Conservation (phyloP, 2,113 vertebrate genomes). For the Tragulus kanchil region DNA sequence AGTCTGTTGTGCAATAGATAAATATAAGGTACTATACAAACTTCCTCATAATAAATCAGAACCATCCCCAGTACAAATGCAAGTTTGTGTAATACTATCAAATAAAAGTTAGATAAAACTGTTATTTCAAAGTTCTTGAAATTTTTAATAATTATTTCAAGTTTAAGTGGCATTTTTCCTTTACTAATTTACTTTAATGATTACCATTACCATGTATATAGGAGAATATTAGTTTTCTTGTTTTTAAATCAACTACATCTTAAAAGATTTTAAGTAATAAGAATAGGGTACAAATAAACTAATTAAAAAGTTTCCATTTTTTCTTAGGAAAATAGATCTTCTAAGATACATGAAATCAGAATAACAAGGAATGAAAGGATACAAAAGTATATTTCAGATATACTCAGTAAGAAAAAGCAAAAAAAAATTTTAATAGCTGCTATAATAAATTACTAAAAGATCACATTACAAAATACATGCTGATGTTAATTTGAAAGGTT, state of each 20-base stretch:
- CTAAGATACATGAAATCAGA: background rate
- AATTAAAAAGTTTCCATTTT: background rate
- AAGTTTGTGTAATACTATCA: background rate
- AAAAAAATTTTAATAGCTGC: background rate
- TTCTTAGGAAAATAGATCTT: background rate
- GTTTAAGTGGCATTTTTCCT: background rate
- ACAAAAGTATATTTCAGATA: background rate
- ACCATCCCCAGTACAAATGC: background rate
- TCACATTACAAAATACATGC: background rate
- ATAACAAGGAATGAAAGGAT: background rate
- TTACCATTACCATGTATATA: background rate
- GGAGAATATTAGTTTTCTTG: background rate
- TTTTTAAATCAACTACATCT: background rate
- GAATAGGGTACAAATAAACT: background rate
- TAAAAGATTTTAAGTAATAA: background rate
- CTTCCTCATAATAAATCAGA: background rate
- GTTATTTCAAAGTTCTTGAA: background rate
- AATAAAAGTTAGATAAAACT: background rate
- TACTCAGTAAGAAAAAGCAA: background rate
- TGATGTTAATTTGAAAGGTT: background rate
- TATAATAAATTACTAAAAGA: background rate
- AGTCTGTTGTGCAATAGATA: background rate
- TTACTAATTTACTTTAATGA: conserved; percentile 2
- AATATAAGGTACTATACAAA: background rate
- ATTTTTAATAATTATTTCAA: background rate